Evolutionary conservation across 2,113 vertebrate genomes (phyloP), one percentile per base, ranked within the genome.

Genomic region (Lamprotornis superbus): DNA sequence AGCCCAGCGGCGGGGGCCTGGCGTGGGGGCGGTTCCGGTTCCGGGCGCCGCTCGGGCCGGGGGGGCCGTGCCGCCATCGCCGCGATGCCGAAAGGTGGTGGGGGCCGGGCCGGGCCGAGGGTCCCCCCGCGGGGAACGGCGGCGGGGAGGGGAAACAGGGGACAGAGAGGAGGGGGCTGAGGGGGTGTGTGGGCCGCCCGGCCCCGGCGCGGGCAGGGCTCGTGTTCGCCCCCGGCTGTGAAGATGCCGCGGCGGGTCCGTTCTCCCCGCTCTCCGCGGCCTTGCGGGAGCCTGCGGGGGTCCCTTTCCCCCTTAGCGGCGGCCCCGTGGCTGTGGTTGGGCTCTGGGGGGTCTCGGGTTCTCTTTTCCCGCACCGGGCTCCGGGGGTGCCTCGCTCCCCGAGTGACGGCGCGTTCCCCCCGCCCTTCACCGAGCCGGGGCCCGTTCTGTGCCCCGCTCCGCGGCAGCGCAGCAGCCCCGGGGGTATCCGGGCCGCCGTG

Each of bases 351-450:
- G 3, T 18, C 42, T 80, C 27, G 42, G 47, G 31, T 31, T n/a
- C 39, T 10, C 10, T 37, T 37, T 27, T 10, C 2, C 22, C 28
- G 11, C 23, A 3, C 20, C 10, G 5, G 40, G 6, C 16, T 68
- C 42, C 10, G 28, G 11, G 15, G 25, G 10, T 27, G 47, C 39
- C 56, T 37, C 31, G 12, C 28, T 23, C 19, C 46, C 7, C 39
- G 7, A 3, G 4, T 3, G 1, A 0, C 17, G 25, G 9, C 13
- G 44, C 31, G 5, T 53, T 76, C 49, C 49, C 9, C 49, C 0
- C 24, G 6, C 33, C 17, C 27, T 5, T 37, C 16, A 0, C 40
- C 1, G 52, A 17, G 17, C 20, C 30, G 63, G 25, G 28, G 14
- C 52, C 46, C 17, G 0, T 5, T 35, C 47, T 4, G 68, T 24